Evolutionary conservation across 2,797 vertebrate species (phyloP), one percentile per base, ranked within the genome.

Genomic region (Sphenopsis melanotis): DNA sequence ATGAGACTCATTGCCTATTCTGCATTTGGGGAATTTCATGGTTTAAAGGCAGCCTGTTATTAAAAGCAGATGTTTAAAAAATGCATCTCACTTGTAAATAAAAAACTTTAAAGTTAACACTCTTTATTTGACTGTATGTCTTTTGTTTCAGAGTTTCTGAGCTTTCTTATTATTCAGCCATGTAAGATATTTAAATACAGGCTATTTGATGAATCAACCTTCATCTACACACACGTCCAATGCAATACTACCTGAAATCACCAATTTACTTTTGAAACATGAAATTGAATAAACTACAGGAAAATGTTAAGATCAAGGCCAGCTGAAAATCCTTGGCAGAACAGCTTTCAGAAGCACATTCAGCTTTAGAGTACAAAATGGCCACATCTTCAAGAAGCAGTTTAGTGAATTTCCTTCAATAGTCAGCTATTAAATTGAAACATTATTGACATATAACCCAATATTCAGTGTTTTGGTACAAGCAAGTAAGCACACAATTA

Each of bases 1-100:
- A 82, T 29, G 12, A 76, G 92, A 76, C 26, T 81, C 1, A 0
- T 24, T 57, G n/a, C 37, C 36, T 60, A 61, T 15, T 90, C 60
- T 44, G 69, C 39, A 55, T 72, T 46, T 52, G 19, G 50, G 36
- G 47, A 85, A 69, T 82, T 79, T 59, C 15, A 66, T 41, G 63
- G 32, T 91, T 83, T 86, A 75, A 88, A 90, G 42, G 19, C 24
- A 87, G 36, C 2, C 53, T 61, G 15, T 36, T 88, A 95, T 76
- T 65, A 82, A 95, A 95, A 91, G 22, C 65, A 95, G 61, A 90
- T 84, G 72, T 80, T 79, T 55, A 46, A 57, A 85, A 79, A 76
- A 32, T 1, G 4, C 13, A 64, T 36, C 27, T 42, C 66, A 41
- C 36, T 90, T 50, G 82, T 36, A 80, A 93, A 85, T 46, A 68